A percentile compares a stretch with the other conserved stretches of the same genome.
Evolutionary conservation across 2,113 vertebrate genomes (phyloP).

Genomic region (Upupa epops): DNA sequence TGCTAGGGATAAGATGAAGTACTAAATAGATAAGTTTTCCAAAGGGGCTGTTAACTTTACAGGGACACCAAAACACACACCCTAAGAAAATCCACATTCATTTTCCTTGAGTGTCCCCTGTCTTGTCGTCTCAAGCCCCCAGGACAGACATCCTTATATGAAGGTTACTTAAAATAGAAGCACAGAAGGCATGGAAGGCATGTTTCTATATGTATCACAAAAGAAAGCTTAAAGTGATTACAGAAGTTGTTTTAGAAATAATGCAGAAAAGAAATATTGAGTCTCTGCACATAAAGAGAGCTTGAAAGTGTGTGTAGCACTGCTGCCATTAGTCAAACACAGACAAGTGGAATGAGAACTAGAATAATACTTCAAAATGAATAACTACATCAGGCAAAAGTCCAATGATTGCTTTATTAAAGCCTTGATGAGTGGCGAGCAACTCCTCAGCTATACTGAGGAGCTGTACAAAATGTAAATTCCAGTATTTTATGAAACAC

Average conservation of each 20-base stretch:
- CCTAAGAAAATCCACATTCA: neutral
- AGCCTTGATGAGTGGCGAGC: neutral
- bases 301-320: neutral
- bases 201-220: constrained; percentile 7
- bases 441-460: neutral
- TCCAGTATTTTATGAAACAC: neutral
- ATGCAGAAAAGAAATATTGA: constrained; percentile 32
- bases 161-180: neutral
- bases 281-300: neutral
- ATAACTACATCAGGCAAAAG: constrained; percentile 45
- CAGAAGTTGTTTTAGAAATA: constrained; percentile 36
- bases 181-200: neutral
- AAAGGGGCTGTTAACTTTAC: neutral
- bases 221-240: constrained; percentile 33
- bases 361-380: constrained; percentile 64
- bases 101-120: neutral
- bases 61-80: neutral
- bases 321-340: constrained; percentile 46
- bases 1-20: neutral
- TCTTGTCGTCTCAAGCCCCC: neutral
- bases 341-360: constrained; percentile 38
- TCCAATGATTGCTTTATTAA: constrained; percentile 61
- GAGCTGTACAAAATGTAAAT: neutral
- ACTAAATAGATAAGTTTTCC: neutral
- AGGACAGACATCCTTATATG: neutral